These are phyloP conservation scores for Anticlea derivata DNA, from an alignment of 2,888 invertebrate genomes.

Conservation along the genomic window DNA sequence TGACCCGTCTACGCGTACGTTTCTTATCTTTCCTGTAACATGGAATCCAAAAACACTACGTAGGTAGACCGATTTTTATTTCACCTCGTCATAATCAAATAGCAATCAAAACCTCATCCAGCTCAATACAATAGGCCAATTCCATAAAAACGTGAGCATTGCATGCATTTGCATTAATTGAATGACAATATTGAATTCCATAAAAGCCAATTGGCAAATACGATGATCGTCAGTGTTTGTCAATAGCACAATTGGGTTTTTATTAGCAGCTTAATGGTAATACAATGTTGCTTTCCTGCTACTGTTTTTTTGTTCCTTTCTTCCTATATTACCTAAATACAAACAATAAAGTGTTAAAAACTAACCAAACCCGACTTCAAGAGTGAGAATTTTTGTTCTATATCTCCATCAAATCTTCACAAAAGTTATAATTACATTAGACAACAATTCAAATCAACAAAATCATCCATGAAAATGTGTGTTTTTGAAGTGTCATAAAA, in stretches of 20 bases:
- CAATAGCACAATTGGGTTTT: conserved; percentile 22
- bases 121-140: neutral
- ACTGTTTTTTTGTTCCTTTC: neutral
- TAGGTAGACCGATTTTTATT: neutral
- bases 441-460: no score
- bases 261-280: conserved; percentile 21
- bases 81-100: conserved; percentile 9
- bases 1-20: no score
- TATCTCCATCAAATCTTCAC: no score
- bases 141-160: conserved; percentile 9
- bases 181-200: conserved; percentile 21
- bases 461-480: no score
- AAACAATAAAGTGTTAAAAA: no score
- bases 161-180: conserved; percentile 20
- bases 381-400: no score
- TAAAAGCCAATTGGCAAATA: conserved; percentile 20
- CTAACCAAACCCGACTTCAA: no score
- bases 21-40: no score
- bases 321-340: no score
- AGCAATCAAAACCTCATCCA: conserved; percentile 4
- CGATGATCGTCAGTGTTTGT: conserved; percentile 22
- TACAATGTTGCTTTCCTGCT: conserved; percentile 31
- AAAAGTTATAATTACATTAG: no score
- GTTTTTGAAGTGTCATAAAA: no score
- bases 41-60: no score